phyloP scores from a whole-genome alignment of 1,140 invertebrate genomes.

The Orius insidiosus region DNA sequence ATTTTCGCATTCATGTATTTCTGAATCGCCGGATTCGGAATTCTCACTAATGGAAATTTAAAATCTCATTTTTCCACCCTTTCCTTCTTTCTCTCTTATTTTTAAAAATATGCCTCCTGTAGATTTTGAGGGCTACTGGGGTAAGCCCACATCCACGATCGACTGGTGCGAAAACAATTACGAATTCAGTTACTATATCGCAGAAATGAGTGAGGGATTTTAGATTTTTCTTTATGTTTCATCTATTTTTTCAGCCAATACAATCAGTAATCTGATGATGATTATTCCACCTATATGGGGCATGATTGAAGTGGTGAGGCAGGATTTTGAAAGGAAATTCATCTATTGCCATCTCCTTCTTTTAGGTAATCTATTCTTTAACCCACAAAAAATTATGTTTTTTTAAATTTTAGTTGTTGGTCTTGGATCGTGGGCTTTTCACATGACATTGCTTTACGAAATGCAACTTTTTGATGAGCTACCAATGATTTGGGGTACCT shows the following conservation, averaged over 20 bases:
- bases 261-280: slow-evolving; percentile 22
- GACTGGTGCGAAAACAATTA: slow-evolving; percentile 24
- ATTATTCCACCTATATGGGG: slow-evolving; percentile 22
- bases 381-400: no score
- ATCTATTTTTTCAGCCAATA: slow-evolving; percentile 20
- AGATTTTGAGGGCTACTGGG: slow-evolving; percentile 19
- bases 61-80: no score
- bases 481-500: slow-evolving; percentile 23
- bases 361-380: slow-evolving; percentile 19
- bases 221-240: no score
- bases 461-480: slow-evolving; percentile 24
- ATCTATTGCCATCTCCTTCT: slow-evolving; percentile 20
- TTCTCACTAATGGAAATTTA: no score
- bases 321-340: slow-evolving; percentile 21
- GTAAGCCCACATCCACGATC: slow-evolving; percentile 20
- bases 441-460: slow-evolving; percentile 23
- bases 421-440: slow-evolving; percentile 22
- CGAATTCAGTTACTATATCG: slow-evolving; percentile 21
- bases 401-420: slow-evolving; percentile 20
- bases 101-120: slow-evolving; percentile 1
- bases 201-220: slow-evolving; percentile 21
- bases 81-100: no score
- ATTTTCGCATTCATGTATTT: no score
- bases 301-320: slow-evolving; percentile 20
- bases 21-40: no score